Evolutionary conservation across 2,888 invertebrate genomes (phyloP).

Genomic region (Hydroisotoma schaefferi): DNA sequence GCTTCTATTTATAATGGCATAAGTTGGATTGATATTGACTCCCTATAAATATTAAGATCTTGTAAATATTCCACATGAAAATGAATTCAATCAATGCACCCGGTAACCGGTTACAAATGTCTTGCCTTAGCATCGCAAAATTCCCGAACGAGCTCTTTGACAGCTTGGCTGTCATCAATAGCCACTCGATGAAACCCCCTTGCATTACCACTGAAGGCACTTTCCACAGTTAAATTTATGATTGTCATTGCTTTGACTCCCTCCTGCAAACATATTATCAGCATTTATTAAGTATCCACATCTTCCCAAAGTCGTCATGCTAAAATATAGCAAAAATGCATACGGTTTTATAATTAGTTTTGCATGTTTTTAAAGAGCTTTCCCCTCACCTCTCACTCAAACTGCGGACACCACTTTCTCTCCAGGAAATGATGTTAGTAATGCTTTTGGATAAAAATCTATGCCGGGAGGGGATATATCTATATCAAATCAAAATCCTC

Average conservation of each 20-base stretch:
- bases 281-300: too few relatives aligned
- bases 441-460: too few relatives aligned
- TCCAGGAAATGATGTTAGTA: too few relatives aligned
- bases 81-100: neutral
- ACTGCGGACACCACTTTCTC: too few relatives aligned
- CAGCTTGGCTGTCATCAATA: slow-evolving; percentile 36
- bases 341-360: too few relatives aligned
- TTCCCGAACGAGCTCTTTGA: slow-evolving; percentile 44
- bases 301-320: too few relatives aligned
- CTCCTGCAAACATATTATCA: neutral
- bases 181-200: slow-evolving; percentile 40
- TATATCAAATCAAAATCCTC: too few relatives aligned
- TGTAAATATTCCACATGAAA: neutral
- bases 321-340: too few relatives aligned
- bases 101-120: neutral
- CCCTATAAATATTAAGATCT: slow-evolving; percentile 23
- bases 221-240: slow-evolving; percentile 44
- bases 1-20: slow-evolving; percentile 48
- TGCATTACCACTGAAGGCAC: slow-evolving; percentile 41
- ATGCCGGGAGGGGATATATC: too few relatives aligned
- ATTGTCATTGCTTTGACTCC: slow-evolving; percentile 17
- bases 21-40: slow-evolving; percentile 38
- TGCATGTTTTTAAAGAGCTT: too few relatives aligned
- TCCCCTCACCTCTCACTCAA: too few relatives aligned
- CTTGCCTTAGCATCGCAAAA: slow-evolving; percentile 44